Conservation (phyloP, 92 coral and sea anemone species). For the Nematostella vectensis region DNA sequence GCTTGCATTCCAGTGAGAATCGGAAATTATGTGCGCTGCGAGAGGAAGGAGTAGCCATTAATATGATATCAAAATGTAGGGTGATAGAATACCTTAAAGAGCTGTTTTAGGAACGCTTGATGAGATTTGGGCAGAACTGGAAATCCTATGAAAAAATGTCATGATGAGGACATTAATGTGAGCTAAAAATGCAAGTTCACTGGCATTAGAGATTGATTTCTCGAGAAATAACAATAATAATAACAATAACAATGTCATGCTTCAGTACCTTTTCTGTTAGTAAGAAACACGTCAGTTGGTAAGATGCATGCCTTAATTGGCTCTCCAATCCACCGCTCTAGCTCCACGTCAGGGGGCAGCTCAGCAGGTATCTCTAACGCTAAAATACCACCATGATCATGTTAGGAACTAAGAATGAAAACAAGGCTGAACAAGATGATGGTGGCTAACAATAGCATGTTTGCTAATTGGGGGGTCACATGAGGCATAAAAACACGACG, state of each 20-base stretch:
- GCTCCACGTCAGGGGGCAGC: conserved; percentile 71
- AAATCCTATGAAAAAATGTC: conserved; percentile 61
- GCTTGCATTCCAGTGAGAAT: too few species aligned
- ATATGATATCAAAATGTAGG: too few species aligned
- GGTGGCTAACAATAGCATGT: too few species aligned
- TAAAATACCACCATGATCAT: conserved; percentile 11
- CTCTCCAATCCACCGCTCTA: conserved; percentile 92
- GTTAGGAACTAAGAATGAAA: neutral
- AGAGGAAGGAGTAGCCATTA: too few species aligned
- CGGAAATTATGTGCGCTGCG: too few species aligned
- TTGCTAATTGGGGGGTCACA: too few species aligned
- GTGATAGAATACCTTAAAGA: conserved; percentile 62
- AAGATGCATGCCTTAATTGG: conserved; percentile 83
- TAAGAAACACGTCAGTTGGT: conserved; percentile 79
- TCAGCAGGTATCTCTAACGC: conserved; percentile 76
- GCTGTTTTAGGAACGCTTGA: conserved; percentile 69
- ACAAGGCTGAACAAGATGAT: too few species aligned
- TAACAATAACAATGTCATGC: too few species aligned
- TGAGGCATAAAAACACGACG: too few species aligned
- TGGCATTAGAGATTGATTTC: too few species aligned
- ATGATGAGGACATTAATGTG: neutral
- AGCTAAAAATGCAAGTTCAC: too few species aligned
- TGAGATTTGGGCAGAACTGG: conserved; percentile 90
- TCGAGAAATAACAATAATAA: too few species aligned
- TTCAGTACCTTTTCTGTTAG: conserved; percentile 91